A percentile compares a stretch with the other conserved stretches of the same genome.
These are phyloP conservation scores for Spinus pinus DNA, from an alignment of 2,797 vertebrate genomes.

Conservation along the genomic window DNA sequence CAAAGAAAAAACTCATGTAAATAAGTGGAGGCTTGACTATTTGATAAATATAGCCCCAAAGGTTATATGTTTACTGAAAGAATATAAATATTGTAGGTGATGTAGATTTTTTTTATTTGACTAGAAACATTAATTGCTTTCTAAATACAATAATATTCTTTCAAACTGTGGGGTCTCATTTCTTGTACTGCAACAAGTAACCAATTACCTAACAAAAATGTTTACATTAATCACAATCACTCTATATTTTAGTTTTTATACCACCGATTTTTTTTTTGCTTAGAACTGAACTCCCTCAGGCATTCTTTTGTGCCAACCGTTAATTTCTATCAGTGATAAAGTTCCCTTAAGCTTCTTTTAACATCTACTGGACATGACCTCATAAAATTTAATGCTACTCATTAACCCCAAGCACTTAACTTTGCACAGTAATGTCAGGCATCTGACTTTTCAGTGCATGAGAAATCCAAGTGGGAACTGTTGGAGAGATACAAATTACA, in stretches of 20 bases:
- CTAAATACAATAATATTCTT: slow-evolving; percentile 48
- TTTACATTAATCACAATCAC: slow-evolving; percentile 61
- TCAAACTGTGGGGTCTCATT: slow-evolving; percentile 42
- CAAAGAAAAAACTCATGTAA: slow-evolving; percentile 51
- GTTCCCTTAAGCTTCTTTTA: slow-evolving; percentile 67
- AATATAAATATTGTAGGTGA: slow-evolving; percentile 45
- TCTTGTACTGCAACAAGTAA: slow-evolving; percentile 43
- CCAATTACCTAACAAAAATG: slow-evolving; percentile 62
- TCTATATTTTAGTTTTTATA: slow-evolving; percentile 51
- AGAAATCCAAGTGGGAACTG: slow-evolving; percentile 66
- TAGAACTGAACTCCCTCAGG: slow-evolving; percentile 42
- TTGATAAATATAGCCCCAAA: slow-evolving; percentile 57
- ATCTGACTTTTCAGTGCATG: slow-evolving; percentile 59
- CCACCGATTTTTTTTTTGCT: slow-evolving; percentile 47
- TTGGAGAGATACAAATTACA: slow-evolving; percentile 60
- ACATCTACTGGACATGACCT: slow-evolving; percentile 65
- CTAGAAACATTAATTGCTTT: slow-evolving; percentile 61
- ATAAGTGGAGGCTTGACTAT: slow-evolving; percentile 49
- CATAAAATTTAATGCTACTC: slow-evolving; percentile 73
- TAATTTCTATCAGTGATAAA: slow-evolving; percentile 67
- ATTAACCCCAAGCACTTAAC: slow-evolving; percentile 72
- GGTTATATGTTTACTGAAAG: slow-evolving; percentile 48
- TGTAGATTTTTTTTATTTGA: slow-evolving; percentile 27
- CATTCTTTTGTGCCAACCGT: slow-evolving; percentile 50
- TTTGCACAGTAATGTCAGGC: slow-evolving; percentile 68